Conservation (phyloP, 1,140 invertebrate species). For the Caenorhabditis brenneri region DNA sequence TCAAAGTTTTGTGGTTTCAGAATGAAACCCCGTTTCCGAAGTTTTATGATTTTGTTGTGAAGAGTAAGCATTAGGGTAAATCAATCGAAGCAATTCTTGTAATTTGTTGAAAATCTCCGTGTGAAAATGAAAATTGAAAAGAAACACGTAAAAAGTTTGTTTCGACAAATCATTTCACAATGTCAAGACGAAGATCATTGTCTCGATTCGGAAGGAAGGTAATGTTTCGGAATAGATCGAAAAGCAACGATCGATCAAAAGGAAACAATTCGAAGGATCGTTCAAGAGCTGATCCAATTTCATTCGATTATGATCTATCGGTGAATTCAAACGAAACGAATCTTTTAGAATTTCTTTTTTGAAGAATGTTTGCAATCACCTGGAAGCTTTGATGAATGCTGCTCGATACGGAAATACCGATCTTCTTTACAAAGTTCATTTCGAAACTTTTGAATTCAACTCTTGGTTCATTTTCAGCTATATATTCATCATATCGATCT, state of each 20-base stretch:
- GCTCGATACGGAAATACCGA: constrained; percentile 26
- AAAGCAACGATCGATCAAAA: constrained; percentile 2
- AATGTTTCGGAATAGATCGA: constrained; percentile 9
- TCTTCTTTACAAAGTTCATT: constrained; percentile 15
- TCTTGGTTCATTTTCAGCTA: neutral
- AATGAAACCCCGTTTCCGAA: too few species aligned
- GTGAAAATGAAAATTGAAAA: too few species aligned
- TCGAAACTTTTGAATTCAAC: neutral
- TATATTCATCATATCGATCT: constrained; percentile 35
- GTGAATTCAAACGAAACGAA: neutral
- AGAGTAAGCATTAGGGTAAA: too few species aligned
- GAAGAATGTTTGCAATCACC: constrained; percentile 11
- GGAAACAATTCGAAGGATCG: constrained; percentile 9
- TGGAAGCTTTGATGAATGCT: constrained; percentile 38
- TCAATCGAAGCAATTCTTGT: too few species aligned
- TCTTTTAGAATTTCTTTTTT: neutral
- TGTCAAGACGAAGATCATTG: constrained; percentile 15
- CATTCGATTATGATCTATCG: constrained; percentile 34
- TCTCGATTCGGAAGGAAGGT: constrained; percentile 10
- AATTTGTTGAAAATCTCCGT: too few species aligned
- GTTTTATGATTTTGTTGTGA: too few species aligned
- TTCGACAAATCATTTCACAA: neutral
- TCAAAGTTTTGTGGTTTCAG: too few species aligned
- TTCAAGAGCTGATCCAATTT: neutral
- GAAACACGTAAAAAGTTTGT: neutral